Evolutionary conservation across 2,888 invertebrate species (phyloP), one percentile per base, ranked within the genome.

Genomic region (Biston betularia): DNA sequence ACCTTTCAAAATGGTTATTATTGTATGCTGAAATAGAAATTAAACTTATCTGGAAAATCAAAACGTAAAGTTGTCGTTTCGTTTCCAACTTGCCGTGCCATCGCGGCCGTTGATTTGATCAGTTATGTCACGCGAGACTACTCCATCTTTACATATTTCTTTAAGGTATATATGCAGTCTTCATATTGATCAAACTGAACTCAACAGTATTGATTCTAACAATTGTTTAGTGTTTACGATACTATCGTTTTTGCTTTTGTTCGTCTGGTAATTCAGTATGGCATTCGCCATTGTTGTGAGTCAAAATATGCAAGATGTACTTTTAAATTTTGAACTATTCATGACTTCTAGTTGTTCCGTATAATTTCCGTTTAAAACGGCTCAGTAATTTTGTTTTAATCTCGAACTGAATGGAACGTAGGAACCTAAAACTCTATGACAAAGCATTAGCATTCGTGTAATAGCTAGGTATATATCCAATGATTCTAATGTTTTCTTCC

Each of bases 31-130:
- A 38, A 38, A 9, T 38, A 6, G n/a, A 34, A 38, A 44, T 7
- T 6, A 45, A 48, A n/a, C 42, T 55, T 49, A 34, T 54, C 55
- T 60, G 6, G 53, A 66, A 74, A 81, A 82, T 76, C 77, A 77
- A 81, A 82, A 75, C 81, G 76, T 75, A 83, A 81, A 83, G 80
- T 77, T 77, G 75, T 74, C 72, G 71, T 79, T 75, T 78, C 76
- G 76, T 80, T 80, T 76, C 80, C 83, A 79, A 74, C 77, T 81
- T 76, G 81, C 74, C 78, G 88, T 85, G 77, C 88, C 87, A 86
- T 88, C 87, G 82, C 89, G 80, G 76, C 71, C 73, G 77, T 72
- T 80, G 80, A 84, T 83, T 85, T 82, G 83, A 83, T 76, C 61
- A 60, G 72, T 65, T 66, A 64, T 77, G 81, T 84, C 88, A 89